Conservation (phyloP, 2,113 vertebrate genomes). For the Cettia cetti region DNA sequence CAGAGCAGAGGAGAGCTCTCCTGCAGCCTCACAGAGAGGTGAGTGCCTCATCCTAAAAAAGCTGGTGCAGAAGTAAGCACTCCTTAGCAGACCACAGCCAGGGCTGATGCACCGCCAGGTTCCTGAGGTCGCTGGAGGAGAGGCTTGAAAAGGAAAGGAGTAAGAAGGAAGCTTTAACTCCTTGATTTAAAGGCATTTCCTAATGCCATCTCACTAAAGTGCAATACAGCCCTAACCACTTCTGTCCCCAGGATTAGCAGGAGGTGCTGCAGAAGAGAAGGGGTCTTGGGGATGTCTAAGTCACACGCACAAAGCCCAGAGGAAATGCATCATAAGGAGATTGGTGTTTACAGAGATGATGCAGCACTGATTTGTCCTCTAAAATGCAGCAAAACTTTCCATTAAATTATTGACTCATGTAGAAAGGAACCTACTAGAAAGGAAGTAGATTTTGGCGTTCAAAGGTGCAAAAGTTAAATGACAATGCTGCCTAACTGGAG, state of each 20-base stretch:
- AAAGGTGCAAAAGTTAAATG: background rate
- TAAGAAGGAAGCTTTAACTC: background rate
- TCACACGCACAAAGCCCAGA: background rate
- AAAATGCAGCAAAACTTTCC: background rate
- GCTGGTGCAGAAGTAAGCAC: background rate
- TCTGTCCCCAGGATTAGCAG: background rate
- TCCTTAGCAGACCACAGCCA: background rate
- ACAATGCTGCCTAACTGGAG: background rate
- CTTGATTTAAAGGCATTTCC: background rate
- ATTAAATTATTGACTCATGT: background rate
- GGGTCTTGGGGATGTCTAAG: background rate
- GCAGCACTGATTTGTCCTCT: background rate
- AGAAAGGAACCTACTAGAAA: background rate
- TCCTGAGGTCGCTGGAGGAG: background rate
- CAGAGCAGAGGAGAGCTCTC: background rate
- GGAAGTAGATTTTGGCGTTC: background rate
- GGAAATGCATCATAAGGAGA: background rate
- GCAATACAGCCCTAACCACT: background rate
- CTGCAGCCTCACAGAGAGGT: background rate
- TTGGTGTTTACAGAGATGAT: background rate
- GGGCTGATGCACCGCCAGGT: background rate
- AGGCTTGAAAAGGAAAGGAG: background rate
- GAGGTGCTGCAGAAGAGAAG: background rate
- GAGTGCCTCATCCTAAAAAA: background rate
- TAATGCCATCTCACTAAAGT: background rate